Evolutionary conservation across 2,888 invertebrate species (phyloP).

Genomic region (Cataglyphis albicans): DNA sequence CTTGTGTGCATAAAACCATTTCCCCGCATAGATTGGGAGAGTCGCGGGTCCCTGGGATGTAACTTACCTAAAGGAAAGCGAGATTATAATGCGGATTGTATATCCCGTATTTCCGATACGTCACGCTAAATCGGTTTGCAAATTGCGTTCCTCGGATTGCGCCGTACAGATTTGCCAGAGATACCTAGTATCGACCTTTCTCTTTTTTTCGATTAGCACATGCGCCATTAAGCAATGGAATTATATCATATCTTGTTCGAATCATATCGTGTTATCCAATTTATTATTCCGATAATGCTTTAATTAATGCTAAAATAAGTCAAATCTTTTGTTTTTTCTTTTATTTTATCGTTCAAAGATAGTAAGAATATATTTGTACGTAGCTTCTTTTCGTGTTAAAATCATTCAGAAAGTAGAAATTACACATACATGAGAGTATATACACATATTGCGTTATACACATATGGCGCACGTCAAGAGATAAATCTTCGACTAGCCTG

Average conservation of each 20-base stretch:
- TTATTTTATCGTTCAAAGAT: neutral
- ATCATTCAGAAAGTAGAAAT: constrained; percentile 5
- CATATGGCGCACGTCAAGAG: constrained; percentile 47
- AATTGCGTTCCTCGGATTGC: constrained; percentile 46
- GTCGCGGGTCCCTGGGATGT: constrained; percentile 66
- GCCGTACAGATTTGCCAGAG: constrained; percentile 29
- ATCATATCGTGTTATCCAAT: neutral
- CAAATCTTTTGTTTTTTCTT: neutral
- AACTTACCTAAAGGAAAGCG: constrained; percentile 66
- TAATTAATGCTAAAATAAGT: no score
- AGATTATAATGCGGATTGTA: constrained; percentile 73
- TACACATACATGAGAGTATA: constrained; percentile 26
- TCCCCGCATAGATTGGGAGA: constrained; percentile 77
- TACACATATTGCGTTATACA: constrained; percentile 40
- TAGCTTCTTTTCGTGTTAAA: neutral
- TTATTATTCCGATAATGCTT: neutral
- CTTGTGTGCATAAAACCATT: constrained; percentile 82
- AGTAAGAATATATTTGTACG: neutral
- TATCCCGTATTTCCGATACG: constrained; percentile 61
- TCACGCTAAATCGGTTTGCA: constrained; percentile 51
- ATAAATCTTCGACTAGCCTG: constrained; percentile 46
- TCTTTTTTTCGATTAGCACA: constrained; percentile 15
- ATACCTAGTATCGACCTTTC: constrained; percentile 25
- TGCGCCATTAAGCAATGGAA: neutral
- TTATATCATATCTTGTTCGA: neutral